phyloP scores from a whole-genome alignment of 1,140 invertebrate genomes.

The Achroia grisella region DNA sequence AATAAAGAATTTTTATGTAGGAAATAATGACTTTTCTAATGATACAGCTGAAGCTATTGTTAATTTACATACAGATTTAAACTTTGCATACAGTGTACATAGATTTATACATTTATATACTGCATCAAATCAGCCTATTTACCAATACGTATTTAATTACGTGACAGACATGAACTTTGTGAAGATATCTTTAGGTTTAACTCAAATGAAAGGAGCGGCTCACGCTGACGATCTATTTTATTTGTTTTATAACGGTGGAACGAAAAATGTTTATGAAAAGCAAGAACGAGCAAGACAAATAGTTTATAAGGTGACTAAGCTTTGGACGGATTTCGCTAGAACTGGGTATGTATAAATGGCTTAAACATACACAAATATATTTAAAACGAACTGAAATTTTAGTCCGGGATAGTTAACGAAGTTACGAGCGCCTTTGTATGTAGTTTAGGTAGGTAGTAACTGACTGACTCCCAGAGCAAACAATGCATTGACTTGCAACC shows the following conservation, averaged over 20 bases:
- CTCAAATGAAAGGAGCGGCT: conserved; percentile 60
- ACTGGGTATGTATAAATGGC: conserved; percentile 29
- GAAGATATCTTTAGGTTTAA: conserved; percentile 21
- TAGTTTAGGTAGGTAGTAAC: no score
- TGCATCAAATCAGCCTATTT: conserved; percentile 36
- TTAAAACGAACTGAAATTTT: no score
- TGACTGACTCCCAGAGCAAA: no score
- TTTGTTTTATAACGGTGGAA: conserved; percentile 72
- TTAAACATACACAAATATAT: no score
- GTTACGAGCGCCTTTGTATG: no score
- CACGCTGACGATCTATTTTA: conserved; percentile 78
- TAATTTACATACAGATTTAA: conserved; percentile 50
- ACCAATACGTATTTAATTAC: conserved; percentile 69
- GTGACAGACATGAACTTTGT: conserved; percentile 42
- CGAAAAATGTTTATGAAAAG: conserved; percentile 34
- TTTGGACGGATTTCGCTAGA: conserved; percentile 48
- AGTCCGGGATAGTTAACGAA: no score
- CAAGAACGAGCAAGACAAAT: conserved; percentile 36
- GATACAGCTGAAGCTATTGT: conserved; percentile 37
- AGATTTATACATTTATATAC: conserved; percentile 46
- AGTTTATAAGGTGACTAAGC: conserved; percentile 18
- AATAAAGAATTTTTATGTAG: conserved; percentile 66
- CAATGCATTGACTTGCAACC: no score
- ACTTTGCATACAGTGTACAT: conserved; percentile 58
- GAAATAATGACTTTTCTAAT: conserved; percentile 39